Evolutionary conservation across 2,113 vertebrate species (phyloP).

Genomic region (Chrysochloris asiatica): DNA sequence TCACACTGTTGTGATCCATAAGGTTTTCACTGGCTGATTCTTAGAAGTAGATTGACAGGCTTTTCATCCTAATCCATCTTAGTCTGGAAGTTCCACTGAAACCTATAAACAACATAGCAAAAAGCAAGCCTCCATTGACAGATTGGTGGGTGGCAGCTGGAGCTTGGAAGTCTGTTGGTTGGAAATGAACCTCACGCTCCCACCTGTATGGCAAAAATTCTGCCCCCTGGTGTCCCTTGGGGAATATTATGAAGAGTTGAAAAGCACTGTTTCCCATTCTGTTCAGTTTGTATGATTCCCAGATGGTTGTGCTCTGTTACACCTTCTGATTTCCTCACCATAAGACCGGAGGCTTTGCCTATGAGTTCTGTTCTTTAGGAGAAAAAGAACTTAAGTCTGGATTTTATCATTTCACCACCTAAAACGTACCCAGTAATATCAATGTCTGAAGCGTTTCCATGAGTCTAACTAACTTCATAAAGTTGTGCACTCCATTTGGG

Average conservation of each 20-base stretch:
- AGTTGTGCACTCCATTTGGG: neutral
- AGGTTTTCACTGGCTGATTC: neutral
- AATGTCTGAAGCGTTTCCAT: neutral
- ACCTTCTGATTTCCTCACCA: neutral
- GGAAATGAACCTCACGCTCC: neutral
- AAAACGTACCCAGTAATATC: neutral
- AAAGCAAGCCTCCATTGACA: neutral
- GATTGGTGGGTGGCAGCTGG: neutral
- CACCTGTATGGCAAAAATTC: neutral
- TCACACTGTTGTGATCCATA: neutral
- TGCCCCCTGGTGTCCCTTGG: neutral
- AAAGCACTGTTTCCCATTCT: neutral
- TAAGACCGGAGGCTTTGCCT: neutral
- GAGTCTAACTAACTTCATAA: neutral
- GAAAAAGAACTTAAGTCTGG: neutral
- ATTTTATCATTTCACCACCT: neutral
- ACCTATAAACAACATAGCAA: neutral
- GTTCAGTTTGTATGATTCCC: neutral
- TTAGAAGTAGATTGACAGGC: neutral
- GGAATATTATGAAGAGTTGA: neutral
- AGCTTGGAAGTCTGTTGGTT: neutral
- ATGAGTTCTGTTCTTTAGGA: neutral
- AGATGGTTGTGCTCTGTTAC: neutral
- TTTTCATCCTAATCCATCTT: neutral
- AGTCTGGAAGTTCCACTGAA: neutral